Evolutionary conservation across 2,888 invertebrate species (phyloP).

Genomic region (Serripes groenlandicus): DNA sequence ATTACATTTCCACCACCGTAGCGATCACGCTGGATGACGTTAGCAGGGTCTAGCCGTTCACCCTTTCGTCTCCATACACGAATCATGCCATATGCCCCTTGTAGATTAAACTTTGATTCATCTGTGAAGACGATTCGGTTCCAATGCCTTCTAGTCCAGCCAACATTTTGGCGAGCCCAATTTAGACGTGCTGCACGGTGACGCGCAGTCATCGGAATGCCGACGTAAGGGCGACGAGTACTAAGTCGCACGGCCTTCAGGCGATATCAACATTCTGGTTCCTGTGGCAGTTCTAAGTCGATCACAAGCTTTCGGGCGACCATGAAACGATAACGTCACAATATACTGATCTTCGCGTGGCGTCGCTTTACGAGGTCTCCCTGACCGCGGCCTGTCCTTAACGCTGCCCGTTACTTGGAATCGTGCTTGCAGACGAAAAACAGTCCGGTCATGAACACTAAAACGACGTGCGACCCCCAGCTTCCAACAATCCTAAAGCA

Average conservation of each 20-base stretch:
- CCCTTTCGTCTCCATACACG: neutral
- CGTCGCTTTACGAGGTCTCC: neutral
- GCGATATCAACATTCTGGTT: neutral
- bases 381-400: neutral
- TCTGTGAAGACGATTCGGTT: neutral
- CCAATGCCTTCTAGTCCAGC: neutral
- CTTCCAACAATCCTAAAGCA: too few relatives aligned
- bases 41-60: slow-evolving; percentile 2
- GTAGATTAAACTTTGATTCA: neutral
- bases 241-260: neutral
- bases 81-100: neutral
- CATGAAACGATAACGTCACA: neutral
- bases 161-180: neutral
- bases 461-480: too few relatives aligned
- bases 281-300: neutral
- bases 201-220: neutral
- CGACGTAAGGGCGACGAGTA: slow-evolving; percentile 4
- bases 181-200: neutral
- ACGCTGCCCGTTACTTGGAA: neutral
- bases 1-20: too few relatives aligned
- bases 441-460: too few relatives aligned
- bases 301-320: neutral
- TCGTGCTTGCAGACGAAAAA: slow-evolving; percentile 2
- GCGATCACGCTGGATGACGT: neutral
- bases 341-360: neutral